Percentiles rank a stretch among this genome's conserved stretches.
Evolutionary conservation across 2,888 invertebrate species (phyloP).

Genomic region (Lasioglossum calceatum): DNA sequence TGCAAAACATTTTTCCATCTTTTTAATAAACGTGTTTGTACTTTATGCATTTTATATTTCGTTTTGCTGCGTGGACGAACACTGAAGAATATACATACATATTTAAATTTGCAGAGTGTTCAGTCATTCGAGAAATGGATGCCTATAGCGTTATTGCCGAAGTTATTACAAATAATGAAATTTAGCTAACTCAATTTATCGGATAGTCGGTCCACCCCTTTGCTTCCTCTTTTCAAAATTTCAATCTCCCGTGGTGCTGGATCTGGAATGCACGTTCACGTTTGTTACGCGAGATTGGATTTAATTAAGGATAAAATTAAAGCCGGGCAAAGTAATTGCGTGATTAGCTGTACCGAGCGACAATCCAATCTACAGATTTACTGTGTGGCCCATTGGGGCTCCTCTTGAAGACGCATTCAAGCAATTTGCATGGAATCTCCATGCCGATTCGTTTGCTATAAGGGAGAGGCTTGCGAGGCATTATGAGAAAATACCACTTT

Average conservation of each 20-base stretch:
- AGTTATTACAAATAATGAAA: conserved; percentile 59
- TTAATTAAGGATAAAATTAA: conserved; percentile 83
- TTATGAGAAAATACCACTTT: conserved; percentile 8
- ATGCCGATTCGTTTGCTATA: conserved; percentile 69
- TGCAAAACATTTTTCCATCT: conserved; percentile 31
- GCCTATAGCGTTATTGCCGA: conserved; percentile 35
- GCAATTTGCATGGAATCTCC: conserved; percentile 82
- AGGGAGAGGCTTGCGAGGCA: conserved; percentile 50
- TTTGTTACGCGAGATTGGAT: conserved; percentile 79
- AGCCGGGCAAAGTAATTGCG: conserved; percentile 77
- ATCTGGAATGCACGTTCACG: conserved; percentile 47
- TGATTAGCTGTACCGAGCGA: conserved; percentile 77
- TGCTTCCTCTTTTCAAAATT: conserved; percentile 59
- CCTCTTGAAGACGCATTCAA: conserved; percentile 77
- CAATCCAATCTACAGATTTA: conserved; percentile 80
- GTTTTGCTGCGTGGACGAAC: neutral
- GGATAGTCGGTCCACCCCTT: conserved; percentile 42
- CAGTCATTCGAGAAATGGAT: conserved; percentile 29
- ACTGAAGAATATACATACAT: conserved; percentile 1
- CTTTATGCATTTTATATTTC: too few relatives aligned
- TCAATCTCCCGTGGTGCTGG: conserved; percentile 33
- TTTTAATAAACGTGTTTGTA: too few relatives aligned
- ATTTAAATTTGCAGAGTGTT: neutral
- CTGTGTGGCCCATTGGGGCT: conserved; percentile 78
- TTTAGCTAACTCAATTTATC: conserved; percentile 58